Evolutionary conservation across 2,113 vertebrate genomes (phyloP), one percentile per base, ranked within the genome.

Genomic region (Tragelaphus buxtoni): DNA sequence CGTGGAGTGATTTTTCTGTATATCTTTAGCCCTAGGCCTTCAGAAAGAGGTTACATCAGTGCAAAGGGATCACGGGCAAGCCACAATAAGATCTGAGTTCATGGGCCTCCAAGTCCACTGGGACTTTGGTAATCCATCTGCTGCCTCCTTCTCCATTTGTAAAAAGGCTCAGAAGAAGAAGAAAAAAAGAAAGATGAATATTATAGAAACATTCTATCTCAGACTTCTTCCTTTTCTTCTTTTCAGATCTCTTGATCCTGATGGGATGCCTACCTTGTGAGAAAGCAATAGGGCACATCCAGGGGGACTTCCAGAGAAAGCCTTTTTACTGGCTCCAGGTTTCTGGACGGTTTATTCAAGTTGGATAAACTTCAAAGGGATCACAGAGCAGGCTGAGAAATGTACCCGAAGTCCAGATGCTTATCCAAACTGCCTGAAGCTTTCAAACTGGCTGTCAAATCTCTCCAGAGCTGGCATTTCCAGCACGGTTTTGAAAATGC

Each of bases 321-420:
- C 0, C 53, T 95, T 65, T 96, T 83, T 35, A 61, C 58, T 91
- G 85, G 95, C 63, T 77, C 69, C 65, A 47, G 84, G 53, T 83
- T 96, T 96, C 93, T 91, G 39, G 95, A 97, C 86, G 74, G 58
- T 45, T 97, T 96, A 94, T 94, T 89, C 63, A 84, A 96, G 88
- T 87, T 97, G 96, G 95, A 95, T 91, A 83, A 79, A 96, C 97
- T 97, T 97, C 97, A 97, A 95, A 98, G 82, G 87, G 95, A 93
- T 97, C 95, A 74, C 88, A 96, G 92, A 97, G 72, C 85, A 94
- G 88, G 58, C 91, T 97, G 86, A 96, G 94, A 98, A 96, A 96
- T 91, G 83, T 26, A 77, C 83, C 74, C 86, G 47, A 32, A 82
- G 77, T 96, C 94, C 87, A 94, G 95, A 92, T 97, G 84, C 92